Percentiles rank a stretch among this genome's conserved stretches.
Evolutionary conservation across 2,888 invertebrate species (phyloP).

Genomic region (Dynastes hyllus): DNA sequence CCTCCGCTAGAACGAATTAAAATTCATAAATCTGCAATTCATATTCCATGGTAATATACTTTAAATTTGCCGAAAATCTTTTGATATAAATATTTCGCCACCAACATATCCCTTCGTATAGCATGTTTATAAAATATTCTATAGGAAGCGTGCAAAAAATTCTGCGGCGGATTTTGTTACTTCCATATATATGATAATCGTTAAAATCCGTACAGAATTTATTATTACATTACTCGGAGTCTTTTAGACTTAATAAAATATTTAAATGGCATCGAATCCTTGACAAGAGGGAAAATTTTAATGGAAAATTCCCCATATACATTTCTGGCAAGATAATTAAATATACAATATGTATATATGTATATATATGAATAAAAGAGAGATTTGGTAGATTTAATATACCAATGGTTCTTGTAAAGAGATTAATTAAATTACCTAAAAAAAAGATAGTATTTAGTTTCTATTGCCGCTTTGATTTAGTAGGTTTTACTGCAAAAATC

Average conservation of each 20-base stretch:
- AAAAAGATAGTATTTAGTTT: too few species aligned
- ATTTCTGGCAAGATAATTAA: not conserved
- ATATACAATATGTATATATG: not conserved
- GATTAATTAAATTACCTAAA: too few species aligned
- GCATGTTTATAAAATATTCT: conserved; percentile 15
- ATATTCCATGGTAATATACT: not conserved
- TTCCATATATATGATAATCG: conserved; percentile 47
- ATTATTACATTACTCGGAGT: conserved; percentile 28
- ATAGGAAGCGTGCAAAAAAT: conserved; percentile 12
- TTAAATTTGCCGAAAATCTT: not conserved
- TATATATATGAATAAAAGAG: not conserved
- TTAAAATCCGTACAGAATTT: conserved; percentile 28
- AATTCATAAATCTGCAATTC: conserved; percentile 7
- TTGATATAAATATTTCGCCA: not conserved
- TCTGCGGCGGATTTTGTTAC: conserved; percentile 9
- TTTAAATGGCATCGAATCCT: conserved; percentile 20
- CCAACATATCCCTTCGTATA: not conserved
- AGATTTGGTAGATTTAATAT: not conserved
- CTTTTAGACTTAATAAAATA: conserved; percentile 41
- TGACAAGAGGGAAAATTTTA: not conserved
- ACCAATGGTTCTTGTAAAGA: not conserved
- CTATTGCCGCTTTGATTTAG: too few species aligned
- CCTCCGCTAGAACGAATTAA: not conserved
- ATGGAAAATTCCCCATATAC: not conserved
- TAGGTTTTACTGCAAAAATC: too few species aligned